phyloP scores from a whole-genome alignment of 2,797 vertebrate species.

The Sebastes variabilis region DNA sequence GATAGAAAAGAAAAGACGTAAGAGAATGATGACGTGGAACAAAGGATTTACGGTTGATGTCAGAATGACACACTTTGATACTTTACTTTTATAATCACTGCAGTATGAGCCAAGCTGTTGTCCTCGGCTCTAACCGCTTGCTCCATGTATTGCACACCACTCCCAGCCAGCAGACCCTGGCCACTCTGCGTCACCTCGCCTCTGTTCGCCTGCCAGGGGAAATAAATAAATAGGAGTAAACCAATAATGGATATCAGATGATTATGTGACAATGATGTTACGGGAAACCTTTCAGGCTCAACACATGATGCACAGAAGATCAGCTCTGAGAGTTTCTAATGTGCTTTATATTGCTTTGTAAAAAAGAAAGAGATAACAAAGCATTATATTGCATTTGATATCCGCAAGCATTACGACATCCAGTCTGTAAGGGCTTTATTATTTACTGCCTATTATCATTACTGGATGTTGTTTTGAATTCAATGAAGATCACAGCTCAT shows the following conservation, averaged over 20 bases:
- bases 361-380: constrained; percentile 1
- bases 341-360: neutral
- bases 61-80: neutral
- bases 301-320: constrained; percentile 55
- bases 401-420: neutral
- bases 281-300: constrained; percentile 38
- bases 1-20: neutral
- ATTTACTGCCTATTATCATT: neutral
- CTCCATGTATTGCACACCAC: neutral
- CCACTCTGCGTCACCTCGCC: constrained; percentile 34
- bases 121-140: neutral
- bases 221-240: constrained; percentile 67
- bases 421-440: neutral
- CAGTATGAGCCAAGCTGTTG: neutral
- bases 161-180: constrained; percentile 24
- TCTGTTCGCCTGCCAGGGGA: constrained; percentile 64
- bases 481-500: neutral
- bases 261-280: constrained; percentile 65
- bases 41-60: neutral
- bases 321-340: neutral
- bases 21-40: neutral
- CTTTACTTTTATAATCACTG: neutral
- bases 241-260: constrained; percentile 73
- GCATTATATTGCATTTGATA: neutral
- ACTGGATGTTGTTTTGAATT: neutral